Base-by-base conservation (phyloP, 2,888 invertebrate genomes). In the Agrochola lota region DNA sequence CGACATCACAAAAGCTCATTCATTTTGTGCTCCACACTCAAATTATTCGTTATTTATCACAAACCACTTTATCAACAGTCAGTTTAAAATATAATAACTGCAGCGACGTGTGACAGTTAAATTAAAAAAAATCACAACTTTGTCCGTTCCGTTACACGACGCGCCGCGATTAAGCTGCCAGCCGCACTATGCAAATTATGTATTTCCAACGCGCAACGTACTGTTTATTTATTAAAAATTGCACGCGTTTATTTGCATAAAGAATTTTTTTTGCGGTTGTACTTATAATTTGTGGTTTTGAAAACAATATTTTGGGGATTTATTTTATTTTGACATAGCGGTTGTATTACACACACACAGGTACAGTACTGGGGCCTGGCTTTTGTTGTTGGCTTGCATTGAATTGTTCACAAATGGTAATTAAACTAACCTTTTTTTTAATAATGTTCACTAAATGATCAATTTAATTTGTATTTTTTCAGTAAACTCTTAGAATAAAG, bases 131-230 rank as follows among this genome's bases (percentile, higher is more conserved):
- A 40, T 71, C 71, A 12, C 71, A 67, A 77, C 77, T 73, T 69
- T 40, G 76, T 74, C 68, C 49, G 64, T 57, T 49, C 69, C 60
- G 71, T 70, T 63, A 75, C 84, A 67, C 82, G 77, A 85, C 69
- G 81, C 73, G 85, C 64, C 70, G 57, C 85, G 80, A 86, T 86
- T 70, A 84, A 85, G 81, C 87, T 86, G 85, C 85, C 84, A 83
- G 63, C 69, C 75, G 73, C 84, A 86, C 80, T 77, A 85, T 72
- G 85, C 84, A 81, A 86, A 85, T 86, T 85, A 84, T 72, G 71
- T 77, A 74, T 80, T 84, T 78, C 69, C 71, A 67, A 73, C 86
- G 84, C 68, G 43, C 81, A 62, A 60, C 74, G 70, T 55, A 69
- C 74, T 78, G 80, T 80, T 86, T 78, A 80, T 86, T 86, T 84